A percentile compares a stretch with the other conserved stretches of the same genome.
Evolutionary conservation across 2,113 vertebrate genomes (phyloP).

Genomic region (Camelus bactrianus): DNA sequence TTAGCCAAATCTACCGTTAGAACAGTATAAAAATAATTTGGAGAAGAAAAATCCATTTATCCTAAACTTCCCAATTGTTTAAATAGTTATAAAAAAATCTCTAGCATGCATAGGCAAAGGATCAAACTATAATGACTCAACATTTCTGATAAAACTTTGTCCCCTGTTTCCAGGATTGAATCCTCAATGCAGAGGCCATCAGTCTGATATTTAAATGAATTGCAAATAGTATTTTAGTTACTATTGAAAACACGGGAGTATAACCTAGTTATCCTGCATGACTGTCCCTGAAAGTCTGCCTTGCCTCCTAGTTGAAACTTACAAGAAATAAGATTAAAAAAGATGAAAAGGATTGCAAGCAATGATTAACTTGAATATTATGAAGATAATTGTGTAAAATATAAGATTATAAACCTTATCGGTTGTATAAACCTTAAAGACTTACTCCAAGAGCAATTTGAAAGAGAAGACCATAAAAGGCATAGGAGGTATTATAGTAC

Average conservation of each 20-base stretch:
- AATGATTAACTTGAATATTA: background rate
- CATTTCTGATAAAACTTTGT: background rate
- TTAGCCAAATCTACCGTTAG: slow-evolving; percentile 15
- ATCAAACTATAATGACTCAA: background rate
- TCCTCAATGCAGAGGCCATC: background rate
- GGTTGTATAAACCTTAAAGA: background rate
- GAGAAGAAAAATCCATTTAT: background rate
- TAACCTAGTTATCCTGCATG: background rate
- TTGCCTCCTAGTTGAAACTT: background rate
- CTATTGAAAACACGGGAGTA: background rate
- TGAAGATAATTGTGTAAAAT: background rate
- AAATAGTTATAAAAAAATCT: background rate
- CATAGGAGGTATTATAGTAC: background rate
- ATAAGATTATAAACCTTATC: background rate
- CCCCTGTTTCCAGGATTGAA: background rate
- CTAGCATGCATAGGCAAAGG: background rate
- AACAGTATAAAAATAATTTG: slow-evolving; percentile 35
- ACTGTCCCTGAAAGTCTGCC: background rate
- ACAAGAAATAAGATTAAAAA: background rate
- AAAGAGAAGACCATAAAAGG: background rate
- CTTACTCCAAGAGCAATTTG: background rate
- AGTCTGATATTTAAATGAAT: background rate
- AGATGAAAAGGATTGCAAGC: background rate
- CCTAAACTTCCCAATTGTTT: background rate
- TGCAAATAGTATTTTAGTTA: background rate